Conservation (phyloP, 2,113 vertebrate genomes). For the Takifugu flavidus region DNA sequence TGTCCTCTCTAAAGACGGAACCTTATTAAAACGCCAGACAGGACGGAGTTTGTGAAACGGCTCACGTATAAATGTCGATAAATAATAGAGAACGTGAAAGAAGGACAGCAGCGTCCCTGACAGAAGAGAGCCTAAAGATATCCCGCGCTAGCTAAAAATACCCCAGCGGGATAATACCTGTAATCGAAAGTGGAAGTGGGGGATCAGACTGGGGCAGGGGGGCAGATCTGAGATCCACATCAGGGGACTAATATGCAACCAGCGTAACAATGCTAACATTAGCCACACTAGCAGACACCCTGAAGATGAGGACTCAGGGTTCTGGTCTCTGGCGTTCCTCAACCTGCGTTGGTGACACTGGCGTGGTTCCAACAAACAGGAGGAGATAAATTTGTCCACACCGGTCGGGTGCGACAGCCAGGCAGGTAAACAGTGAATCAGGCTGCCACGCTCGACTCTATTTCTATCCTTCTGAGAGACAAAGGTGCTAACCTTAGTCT, state of each 20-base stretch:
- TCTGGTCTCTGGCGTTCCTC: no score
- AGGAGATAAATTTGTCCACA: conserved; percentile 2
- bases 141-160: conserved; percentile 35
- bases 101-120: background rate
- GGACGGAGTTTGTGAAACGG: background rate
- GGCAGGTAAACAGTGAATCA: conserved; percentile 9
- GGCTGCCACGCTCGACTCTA: conserved; percentile 15
- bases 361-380: background rate
- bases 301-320: background rate
- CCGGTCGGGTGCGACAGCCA: conserved; percentile 1
- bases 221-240: no score
- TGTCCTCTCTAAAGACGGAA: background rate
- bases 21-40: background rate
- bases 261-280: no score
- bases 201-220: no score
- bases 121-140: conserved; percentile 41
- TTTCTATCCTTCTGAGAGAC: conserved; percentile 31
- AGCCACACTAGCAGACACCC: background rate
- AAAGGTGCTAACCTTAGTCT: conserved; percentile 13
- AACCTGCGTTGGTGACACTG: no score
- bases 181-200: conserved; percentile 26
- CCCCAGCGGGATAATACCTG: conserved; percentile 24
- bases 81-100: conserved; percentile 44
- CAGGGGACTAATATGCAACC: no score
- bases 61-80: conserved; percentile 26